Conservation (phyloP, 2,888 invertebrate species). For the Abrostola tripartita region DNA sequence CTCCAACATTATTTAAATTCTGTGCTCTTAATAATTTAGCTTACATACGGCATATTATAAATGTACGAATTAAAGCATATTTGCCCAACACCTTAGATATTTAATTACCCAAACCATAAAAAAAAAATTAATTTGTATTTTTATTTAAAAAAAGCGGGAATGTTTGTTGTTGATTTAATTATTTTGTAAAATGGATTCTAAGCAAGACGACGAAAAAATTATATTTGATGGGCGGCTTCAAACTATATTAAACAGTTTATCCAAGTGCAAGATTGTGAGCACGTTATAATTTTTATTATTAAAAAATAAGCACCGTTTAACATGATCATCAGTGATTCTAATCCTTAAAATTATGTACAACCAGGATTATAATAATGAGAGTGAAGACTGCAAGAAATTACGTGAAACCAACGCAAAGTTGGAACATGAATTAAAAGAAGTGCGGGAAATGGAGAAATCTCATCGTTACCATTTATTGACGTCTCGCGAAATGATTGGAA, state of each 20-base stretch:
- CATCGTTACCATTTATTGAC: constrained; percentile 80
- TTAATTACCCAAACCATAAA: too few species aligned
- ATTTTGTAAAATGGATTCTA: constrained; percentile 53
- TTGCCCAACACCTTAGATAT: too few species aligned
- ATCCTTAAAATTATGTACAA: neutral
- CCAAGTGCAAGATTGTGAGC: constrained; percentile 80
- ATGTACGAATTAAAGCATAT: too few species aligned
- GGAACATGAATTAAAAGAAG: constrained; percentile 76
- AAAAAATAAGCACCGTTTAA: too few species aligned
- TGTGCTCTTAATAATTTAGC: too few species aligned
- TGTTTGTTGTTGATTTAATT: neutral
- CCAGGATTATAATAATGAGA: constrained; percentile 74
- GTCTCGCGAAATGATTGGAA: constrained; percentile 83
- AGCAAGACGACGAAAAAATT: constrained; percentile 50
- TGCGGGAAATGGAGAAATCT: constrained; percentile 79
- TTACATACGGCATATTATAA: too few species aligned
- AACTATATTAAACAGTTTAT: constrained; percentile 70
- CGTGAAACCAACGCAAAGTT: constrained; percentile 74
- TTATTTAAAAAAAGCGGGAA: too few species aligned
- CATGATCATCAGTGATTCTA: too few species aligned
- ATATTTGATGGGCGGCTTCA: constrained; percentile 67
- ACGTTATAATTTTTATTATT: constrained; percentile 7
- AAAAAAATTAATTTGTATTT: too few species aligned
- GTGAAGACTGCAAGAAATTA: constrained; percentile 74
- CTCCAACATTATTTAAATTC: too few species aligned